Conservation (phyloP, 2,888 invertebrate genomes). For the Ferdinandea cuprea region DNA sequence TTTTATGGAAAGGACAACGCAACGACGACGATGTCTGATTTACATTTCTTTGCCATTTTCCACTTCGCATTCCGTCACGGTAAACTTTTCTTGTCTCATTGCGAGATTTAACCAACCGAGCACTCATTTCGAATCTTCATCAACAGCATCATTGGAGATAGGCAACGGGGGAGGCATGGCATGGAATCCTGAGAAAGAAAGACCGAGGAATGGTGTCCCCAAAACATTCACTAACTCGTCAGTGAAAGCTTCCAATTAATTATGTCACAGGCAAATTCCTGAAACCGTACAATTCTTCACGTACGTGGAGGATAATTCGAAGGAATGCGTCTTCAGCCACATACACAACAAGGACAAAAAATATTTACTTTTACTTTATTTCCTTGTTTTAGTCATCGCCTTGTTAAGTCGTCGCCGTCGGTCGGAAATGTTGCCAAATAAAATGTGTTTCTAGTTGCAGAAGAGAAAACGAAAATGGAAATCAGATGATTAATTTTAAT, state of each 20-base stretch:
- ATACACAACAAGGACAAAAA: slow-evolving; percentile 1
- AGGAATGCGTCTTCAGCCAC: slow-evolving; percentile 1
- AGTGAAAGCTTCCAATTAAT: slow-evolving; percentile 55
- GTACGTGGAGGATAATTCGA: slow-evolving; percentile 22
- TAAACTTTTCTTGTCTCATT: slow-evolving; percentile 27
- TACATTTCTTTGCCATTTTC: slow-evolving; percentile 49
- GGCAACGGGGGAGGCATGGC: not conserved
- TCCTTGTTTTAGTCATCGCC: not conserved
- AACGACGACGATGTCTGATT: slow-evolving; percentile 39
- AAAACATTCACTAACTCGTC: slow-evolving; percentile 43
- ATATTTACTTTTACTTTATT: slow-evolving; percentile 5
- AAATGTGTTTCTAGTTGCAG: not conserved
- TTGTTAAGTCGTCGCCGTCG: too few relatives aligned
- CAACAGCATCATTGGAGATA: too few relatives aligned
- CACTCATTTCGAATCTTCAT: slow-evolving; percentile 2
- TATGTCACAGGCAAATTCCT: slow-evolving; percentile 47
- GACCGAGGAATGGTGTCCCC: slow-evolving; percentile 2
- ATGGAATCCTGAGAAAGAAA: not conserved
- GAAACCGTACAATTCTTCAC: slow-evolving; percentile 17
- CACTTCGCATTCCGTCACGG: slow-evolving; percentile 37
- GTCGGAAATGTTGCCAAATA: slow-evolving; percentile 16
- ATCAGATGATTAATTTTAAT: slow-evolving; percentile 48
- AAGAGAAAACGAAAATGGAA: slow-evolving; percentile 13
- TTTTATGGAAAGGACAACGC: slow-evolving; percentile 27
- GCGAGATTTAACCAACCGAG: slow-evolving; percentile 28